Base-by-base conservation (phyloP, 1,140 invertebrate genomes). In the Drosophila oshimai region DNA sequence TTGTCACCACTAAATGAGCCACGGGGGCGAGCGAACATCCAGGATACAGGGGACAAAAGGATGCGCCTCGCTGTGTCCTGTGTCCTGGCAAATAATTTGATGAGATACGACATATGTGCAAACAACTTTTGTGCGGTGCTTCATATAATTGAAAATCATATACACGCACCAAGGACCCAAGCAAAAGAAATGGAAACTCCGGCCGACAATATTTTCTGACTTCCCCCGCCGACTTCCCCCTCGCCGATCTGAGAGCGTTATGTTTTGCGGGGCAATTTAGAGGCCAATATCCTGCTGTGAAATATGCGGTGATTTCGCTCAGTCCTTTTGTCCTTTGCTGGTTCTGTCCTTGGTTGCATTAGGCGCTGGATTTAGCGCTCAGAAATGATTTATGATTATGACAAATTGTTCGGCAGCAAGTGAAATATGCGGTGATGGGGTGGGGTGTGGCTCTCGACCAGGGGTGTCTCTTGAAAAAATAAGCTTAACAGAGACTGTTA, bases 31-130 rank as follows among this genome's bases (percentile, higher is more conserved):
- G 39, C 15, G 49, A 51, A 26, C 26, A 17, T 26, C 6, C 15
- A 39, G 17, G 15, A 51, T 24, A 44, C 37, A 28, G 50, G 49
- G 20, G 20, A 86, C 71, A 83, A 81, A 88, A 84, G 83, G 84
- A 88, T 89, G 74, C 61, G 83, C 61, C 74, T 15, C 37, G 22
- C 58, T 49, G 39, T 54, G 46, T 55, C 41, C 58, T 49, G 39
- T 54, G 46, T 55, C 41, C 55, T 84, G 87, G 88, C 80, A 89
- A 90, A 90, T 90, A 83, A 89, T 90, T 83, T 87, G 89, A 90
- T 90, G 89, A 90, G 89, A 90, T 89, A 87, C 89, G 89, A 90
- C 89, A 90, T 90, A 90, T 90, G 89, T 90, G 89, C 84, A 90
- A 90, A 90, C 89, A 90, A 81, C 67, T 88, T 87, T 87, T 61